Evolutionary conservation across 1,140 invertebrate genomes (phyloP).

Genomic region (Anastrepha ludens): DNA sequence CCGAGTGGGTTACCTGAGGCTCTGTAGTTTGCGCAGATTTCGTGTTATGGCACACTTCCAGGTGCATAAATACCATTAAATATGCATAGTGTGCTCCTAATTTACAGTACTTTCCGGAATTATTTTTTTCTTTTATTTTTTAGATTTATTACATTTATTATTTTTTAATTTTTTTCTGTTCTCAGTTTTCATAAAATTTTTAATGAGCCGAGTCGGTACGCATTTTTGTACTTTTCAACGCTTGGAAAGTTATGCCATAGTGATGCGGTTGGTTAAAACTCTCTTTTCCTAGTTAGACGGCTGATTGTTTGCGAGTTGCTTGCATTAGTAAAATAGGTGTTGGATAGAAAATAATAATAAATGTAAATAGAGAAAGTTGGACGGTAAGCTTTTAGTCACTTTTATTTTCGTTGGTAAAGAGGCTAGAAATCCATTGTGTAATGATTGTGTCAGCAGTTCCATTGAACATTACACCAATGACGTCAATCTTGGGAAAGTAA

Average conservation of each 20-base stretch:
- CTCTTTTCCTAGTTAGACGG: neutral
- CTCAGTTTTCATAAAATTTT: neutral
- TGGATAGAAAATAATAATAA: neutral
- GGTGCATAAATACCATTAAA: neutral
- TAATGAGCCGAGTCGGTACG: neutral
- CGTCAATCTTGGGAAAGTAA: no score
- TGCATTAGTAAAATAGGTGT: neutral
- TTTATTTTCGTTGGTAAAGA: neutral
- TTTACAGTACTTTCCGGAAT: neutral
- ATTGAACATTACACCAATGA: no score
- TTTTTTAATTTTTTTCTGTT: neutral
- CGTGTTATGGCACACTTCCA: neutral
- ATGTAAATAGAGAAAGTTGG: neutral
- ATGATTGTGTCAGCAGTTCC: no score
- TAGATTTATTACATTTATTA: neutral
- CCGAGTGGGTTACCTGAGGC: no score
- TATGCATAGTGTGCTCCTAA: neutral
- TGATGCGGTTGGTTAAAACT: neutral
- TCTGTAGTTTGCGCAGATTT: no score
- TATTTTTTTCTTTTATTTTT: neutral
- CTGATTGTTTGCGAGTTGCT: neutral
- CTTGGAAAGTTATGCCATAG: neutral
- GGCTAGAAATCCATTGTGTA: no score
- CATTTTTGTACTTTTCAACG: neutral
- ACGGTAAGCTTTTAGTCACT: neutral